phyloP scores from a whole-genome alignment of 2,888 invertebrate genomes.

The Mechanitis messenoides region DNA sequence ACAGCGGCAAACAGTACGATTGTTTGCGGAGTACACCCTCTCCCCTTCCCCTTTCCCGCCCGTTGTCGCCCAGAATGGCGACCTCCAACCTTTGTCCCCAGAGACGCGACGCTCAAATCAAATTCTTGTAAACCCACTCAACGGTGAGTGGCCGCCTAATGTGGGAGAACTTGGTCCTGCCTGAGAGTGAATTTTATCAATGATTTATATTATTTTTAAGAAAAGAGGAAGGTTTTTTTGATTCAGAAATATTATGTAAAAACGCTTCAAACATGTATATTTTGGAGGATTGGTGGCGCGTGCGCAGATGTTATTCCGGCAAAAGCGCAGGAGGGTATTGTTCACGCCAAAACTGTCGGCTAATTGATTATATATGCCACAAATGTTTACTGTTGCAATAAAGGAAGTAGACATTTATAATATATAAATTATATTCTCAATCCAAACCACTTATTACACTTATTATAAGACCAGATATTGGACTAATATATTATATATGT shows the following conservation, averaged over 20 bases:
- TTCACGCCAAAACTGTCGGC: slow-evolving; percentile 15
- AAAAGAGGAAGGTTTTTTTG: background rate
- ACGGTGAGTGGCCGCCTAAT: slow-evolving; percentile 19
- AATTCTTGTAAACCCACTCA: slow-evolving; percentile 31
- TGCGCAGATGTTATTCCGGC: slow-evolving; percentile 13
- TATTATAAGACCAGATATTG: no score
- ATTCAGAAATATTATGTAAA: no score
- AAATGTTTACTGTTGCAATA: slow-evolving; percentile 11
- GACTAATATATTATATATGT: no score
- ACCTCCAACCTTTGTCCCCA: slow-evolving; percentile 10
- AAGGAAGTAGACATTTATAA: slow-evolving; percentile 6
- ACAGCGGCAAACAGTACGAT: slow-evolving; percentile 30
- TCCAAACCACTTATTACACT: background rate
- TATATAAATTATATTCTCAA: background rate
- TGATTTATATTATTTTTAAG: background rate
- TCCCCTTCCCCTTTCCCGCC: slow-evolving; percentile 13
- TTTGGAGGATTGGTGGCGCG: background rate
- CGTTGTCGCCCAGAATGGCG: slow-evolving; percentile 9
- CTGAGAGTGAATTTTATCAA: background rate
- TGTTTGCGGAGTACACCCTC: slow-evolving; percentile 29
- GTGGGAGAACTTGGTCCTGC: slow-evolving; percentile 7
- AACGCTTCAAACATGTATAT: background rate
- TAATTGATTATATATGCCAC: slow-evolving; percentile 24
- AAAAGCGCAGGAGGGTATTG: slow-evolving; percentile 8
- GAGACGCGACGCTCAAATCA: slow-evolving; percentile 30